Evolutionary conservation across 2,888 invertebrate species (phyloP).

Genomic region (Lypha dubia): DNA sequence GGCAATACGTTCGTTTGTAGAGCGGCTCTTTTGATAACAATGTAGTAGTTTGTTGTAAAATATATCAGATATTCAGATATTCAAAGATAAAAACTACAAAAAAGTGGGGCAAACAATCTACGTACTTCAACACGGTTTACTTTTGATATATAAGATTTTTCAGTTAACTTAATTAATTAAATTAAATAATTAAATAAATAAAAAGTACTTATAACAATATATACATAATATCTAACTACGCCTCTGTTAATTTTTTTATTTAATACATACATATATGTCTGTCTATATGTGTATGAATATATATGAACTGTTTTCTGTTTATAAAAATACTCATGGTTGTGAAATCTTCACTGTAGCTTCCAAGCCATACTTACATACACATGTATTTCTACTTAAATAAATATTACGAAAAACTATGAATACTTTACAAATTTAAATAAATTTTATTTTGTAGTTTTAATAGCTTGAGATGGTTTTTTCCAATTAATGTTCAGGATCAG

Average conservation of each 20-base stretch:
- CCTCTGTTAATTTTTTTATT: not conserved
- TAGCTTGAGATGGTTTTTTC: too few species aligned
- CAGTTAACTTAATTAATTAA: too few species aligned
- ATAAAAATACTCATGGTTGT: not conserved
- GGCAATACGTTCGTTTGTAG: slow-evolving; percentile 32
- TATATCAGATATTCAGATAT: slow-evolving; percentile 15
- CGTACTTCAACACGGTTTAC: too few species aligned
- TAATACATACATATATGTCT: not conserved
- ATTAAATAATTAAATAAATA: too few species aligned
- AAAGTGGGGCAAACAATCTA: not conserved
- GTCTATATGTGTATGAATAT: too few species aligned
- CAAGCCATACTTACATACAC: too few species aligned
- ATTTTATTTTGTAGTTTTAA: not conserved
- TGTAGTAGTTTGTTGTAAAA: not conserved
- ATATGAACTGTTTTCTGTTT: not conserved
- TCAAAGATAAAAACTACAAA: not conserved
- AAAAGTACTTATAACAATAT: too few species aligned
- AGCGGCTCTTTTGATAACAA: slow-evolving; percentile 24
- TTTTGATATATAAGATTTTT: too few species aligned
- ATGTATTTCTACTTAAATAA: not conserved
- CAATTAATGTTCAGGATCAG: too few species aligned
- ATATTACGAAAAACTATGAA: not conserved
- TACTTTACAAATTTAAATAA: too few species aligned
- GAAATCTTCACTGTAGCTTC: not conserved
- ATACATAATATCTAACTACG: not conserved